A percentile compares a stretch with the other conserved stretches of the same genome.
phyloP scores from a whole-genome alignment of 1,140 invertebrate species.

The Aphelenchoides avenae region DNA sequence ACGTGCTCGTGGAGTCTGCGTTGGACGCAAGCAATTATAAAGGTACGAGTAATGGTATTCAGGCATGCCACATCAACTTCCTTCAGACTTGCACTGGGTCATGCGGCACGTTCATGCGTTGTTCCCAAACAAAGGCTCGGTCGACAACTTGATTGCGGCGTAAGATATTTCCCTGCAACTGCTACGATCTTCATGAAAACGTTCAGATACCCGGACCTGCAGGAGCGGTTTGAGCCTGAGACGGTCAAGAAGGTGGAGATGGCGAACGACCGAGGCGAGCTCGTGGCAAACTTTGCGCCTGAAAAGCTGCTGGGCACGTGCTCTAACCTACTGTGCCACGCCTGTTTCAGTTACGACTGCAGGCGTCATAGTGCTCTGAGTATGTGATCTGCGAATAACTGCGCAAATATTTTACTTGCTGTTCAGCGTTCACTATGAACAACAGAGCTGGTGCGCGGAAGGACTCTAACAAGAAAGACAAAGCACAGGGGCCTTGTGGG shows the following conservation, averaged over 20 bases:
- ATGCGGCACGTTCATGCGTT: slow-evolving; percentile 22
- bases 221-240: slow-evolving; percentile 39
- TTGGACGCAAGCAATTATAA: neutral
- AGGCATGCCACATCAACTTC: too few relatives aligned
- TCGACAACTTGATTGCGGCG: slow-evolving; percentile 20
- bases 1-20: slow-evolving; percentile 14
- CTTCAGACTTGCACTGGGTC: slow-evolving; percentile 20
- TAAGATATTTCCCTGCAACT: slow-evolving; percentile 8
- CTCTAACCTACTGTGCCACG: slow-evolving; percentile 37
- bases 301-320: slow-evolving; percentile 34
- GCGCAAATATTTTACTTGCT: too few relatives aligned
- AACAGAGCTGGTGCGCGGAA: too few relatives aligned
- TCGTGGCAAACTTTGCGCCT: slow-evolving; percentile 35
- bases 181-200: slow-evolving; percentile 4
- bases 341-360: slow-evolving; percentile 38
- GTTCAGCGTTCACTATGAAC: too few relatives aligned
- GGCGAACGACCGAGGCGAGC: slow-evolving; percentile 32
- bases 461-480: slow-evolving; percentile 20
- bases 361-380: too few relatives aligned
- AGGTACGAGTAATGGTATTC: too few relatives aligned
- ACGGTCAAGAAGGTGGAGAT: slow-evolving; percentile 19
- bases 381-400: slow-evolving; percentile 18
- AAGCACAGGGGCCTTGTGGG: slow-evolving; percentile 15
- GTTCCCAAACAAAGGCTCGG: slow-evolving; percentile 40
- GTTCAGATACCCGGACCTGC: slow-evolving; percentile 41